Evolutionary conservation across 2,888 invertebrate species (phyloP).

Genomic region (Polydrusus pterygomalis): DNA sequence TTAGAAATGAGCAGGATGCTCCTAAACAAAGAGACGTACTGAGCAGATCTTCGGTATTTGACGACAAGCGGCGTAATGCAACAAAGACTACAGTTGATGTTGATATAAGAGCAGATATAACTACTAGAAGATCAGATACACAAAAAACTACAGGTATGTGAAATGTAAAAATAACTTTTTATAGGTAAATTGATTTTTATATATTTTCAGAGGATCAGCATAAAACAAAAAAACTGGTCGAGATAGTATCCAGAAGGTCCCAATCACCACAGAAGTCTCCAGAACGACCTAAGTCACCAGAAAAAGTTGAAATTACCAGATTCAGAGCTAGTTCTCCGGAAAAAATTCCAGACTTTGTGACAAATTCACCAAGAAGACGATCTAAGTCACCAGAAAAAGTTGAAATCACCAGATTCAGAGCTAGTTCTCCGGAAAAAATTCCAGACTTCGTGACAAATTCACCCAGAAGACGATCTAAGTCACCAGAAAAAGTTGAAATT

Average conservation of each 20-base stretch:
- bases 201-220: constrained; percentile 12
- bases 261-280: constrained; percentile 52
- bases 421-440: no score
- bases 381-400: no score
- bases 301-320: constrained; percentile 50
- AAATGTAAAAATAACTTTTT: neutral
- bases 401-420: constrained; percentile 58
- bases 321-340: constrained; percentile 54
- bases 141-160: constrained; percentile 19
- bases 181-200: neutral
- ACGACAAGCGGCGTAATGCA: constrained; percentile 58
- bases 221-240: constrained; percentile 22
- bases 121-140: constrained; percentile 30
- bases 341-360: constrained; percentile 43
- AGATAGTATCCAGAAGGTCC: constrained; percentile 39
- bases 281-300: constrained; percentile 38
- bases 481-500: constrained; percentile 48
- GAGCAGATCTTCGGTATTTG: constrained; percentile 73
- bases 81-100: constrained; percentile 47
- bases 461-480: no score
- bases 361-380: constrained; percentile 33
- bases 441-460: no score
- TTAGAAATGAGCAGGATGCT: constrained; percentile 68
- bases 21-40: constrained; percentile 72
- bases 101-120: constrained; percentile 49